Evolutionary conservation across 2,888 invertebrate genomes (phyloP), one percentile per base, ranked within the genome.

Genomic region (Tuta absoluta): DNA sequence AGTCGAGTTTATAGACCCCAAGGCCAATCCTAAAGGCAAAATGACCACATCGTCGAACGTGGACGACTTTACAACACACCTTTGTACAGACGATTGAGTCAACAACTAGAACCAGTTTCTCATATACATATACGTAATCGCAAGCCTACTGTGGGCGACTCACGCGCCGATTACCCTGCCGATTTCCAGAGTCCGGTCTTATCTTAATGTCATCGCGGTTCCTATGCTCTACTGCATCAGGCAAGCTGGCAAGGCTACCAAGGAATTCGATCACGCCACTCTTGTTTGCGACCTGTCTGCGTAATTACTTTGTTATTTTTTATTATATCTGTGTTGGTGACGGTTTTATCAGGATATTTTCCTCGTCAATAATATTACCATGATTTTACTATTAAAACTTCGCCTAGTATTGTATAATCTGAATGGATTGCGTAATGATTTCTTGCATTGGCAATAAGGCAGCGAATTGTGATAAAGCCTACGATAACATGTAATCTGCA

Each of bases 101-200:
- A 80, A 80, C 76, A 75, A 37, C 69, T 72, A 74, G 73, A 80
- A 81, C 81, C 70, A 78, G 81, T 81, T 80, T 77, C 41, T 33
- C 62, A 66, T 68, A 63, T 65, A 70, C 72, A 73, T 75, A 77
- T 65, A 70, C 72, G 74, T 75, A 77, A 77, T 72, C 67, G 70
- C 70, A n/a, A 45, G 64, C 64, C 71, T 71, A 74, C 74, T 71
- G 72, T 68, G 68, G 61, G 38, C 33, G 33, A 78, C 72, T 76
- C 66, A 72, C 75, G 77, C 68, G 21, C 56, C 14, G 14, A 56
- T 56, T 68, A 79, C 66, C 77, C 80, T 70, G 63, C 81, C 76
- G 70, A 75, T 71, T 80, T 75, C 66, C 67, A 70, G 63, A 71
- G 73, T 59, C 68, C n/a, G 59, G 60, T 64, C 63, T 21, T 69